phyloP scores from a whole-genome alignment of 1,140 invertebrate species.

The Hormaphis cornu region DNA sequence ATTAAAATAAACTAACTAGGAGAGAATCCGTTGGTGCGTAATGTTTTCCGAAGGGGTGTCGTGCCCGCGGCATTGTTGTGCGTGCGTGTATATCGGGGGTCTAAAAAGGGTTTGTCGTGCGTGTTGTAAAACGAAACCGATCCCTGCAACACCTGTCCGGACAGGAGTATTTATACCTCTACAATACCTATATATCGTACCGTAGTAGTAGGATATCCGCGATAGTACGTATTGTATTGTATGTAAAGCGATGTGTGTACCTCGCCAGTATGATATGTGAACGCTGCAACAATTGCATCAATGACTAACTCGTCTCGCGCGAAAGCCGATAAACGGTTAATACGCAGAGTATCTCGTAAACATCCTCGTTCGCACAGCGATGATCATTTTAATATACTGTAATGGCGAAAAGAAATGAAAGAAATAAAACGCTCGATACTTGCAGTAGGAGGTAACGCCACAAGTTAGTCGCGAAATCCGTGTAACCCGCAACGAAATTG shows the following conservation, averaged over 20 bases:
- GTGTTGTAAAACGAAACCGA: slow-evolving; percentile 30
- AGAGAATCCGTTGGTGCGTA: slow-evolving; percentile 23
- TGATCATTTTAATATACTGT: no score
- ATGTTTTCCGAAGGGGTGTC: slow-evolving; percentile 11
- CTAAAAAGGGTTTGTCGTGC: neutral
- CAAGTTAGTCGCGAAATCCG: no score
- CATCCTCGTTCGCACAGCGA: neutral
- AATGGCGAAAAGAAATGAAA: no score
- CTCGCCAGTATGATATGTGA: neutral
- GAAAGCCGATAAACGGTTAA: slow-evolving; percentile 6
- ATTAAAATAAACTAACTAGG: slow-evolving; percentile 32
- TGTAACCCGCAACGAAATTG: no score
- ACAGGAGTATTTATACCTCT: neutral
- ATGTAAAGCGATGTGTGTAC: neutral
- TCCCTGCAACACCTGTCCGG: slow-evolving; percentile 20
- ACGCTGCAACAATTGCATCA: neutral
- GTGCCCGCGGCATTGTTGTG: neutral
- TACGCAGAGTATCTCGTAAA: no score
- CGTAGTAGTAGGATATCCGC: neutral
- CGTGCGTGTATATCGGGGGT: neutral
- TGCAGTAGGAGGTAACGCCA: no score
- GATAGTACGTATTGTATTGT: neutral
- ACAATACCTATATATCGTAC: neutral
- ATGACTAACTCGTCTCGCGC: neutral
- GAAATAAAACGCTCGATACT: no score